Percentiles rank a stretch among this genome's conserved stretches.
phyloP scores from a whole-genome alignment of 2,888 invertebrate species.

The Platycnemis pennipes region DNA sequence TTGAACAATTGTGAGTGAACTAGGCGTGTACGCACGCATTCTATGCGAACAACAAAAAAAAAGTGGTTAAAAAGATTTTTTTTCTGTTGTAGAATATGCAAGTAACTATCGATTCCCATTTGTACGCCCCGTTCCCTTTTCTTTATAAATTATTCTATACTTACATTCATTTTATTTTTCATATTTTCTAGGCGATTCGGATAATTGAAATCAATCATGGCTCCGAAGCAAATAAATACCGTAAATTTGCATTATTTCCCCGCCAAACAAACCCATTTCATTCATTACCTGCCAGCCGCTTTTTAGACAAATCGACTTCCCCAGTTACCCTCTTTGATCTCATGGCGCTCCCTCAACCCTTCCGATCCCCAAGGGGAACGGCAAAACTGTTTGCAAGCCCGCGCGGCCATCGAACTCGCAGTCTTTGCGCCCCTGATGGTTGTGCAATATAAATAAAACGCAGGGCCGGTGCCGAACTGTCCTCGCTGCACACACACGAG shows the following conservation, averaged over 20 bases:
- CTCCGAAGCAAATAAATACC: neutral
- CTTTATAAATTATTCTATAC: too few relatives aligned
- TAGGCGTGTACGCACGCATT: too few relatives aligned
- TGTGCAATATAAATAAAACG: conserved; percentile 35
- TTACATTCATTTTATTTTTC: neutral
- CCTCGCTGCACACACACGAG: neutral
- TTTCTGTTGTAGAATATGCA: too few relatives aligned
- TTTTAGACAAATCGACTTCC: neutral
- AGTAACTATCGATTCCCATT: too few relatives aligned
- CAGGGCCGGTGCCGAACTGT: neutral
- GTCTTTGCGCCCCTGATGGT: neutral
- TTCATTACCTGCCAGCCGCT: neutral
- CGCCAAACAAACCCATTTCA: neutral
- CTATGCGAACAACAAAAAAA: too few relatives aligned
- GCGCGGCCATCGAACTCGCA: neutral
- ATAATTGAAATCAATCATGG: too few relatives aligned
- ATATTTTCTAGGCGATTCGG: neutral
- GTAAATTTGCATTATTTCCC: neutral
- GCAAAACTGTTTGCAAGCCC: neutral
- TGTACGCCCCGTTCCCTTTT: too few relatives aligned
- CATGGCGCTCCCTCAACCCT: neutral
- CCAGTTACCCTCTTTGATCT: neutral
- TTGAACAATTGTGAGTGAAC: too few relatives aligned
- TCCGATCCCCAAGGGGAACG: neutral
- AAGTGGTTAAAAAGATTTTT: too few relatives aligned